Evolutionary conservation across 2,888 invertebrate species (phyloP).

Genomic region (Caenorhabditis imperialis): DNA sequence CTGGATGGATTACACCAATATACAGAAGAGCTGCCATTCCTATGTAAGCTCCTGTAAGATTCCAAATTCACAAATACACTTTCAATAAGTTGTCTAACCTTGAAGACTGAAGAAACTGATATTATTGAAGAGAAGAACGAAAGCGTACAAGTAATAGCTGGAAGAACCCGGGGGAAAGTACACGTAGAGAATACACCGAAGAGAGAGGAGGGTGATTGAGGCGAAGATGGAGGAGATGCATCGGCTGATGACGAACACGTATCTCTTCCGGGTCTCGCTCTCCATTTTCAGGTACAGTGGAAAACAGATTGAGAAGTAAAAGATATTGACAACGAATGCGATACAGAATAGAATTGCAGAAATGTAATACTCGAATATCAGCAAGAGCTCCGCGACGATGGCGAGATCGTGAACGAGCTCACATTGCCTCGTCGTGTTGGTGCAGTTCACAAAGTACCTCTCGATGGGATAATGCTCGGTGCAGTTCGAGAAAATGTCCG

Average conservation of each 20-base stretch:
- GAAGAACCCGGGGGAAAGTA: constrained; percentile 30
- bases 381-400: constrained; percentile 6
- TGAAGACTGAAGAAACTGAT: constrained; percentile 37
- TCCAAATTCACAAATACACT: not conserved
- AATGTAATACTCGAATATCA: constrained; percentile 30
- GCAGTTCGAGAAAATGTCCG: constrained; percentile 26
- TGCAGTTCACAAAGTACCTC: constrained; percentile 29
- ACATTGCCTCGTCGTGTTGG: constrained; percentile 32
- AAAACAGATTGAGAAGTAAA: constrained; percentile 21
- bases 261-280: constrained; percentile 11
- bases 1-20: constrained; percentile 32
- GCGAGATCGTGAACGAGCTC: constrained; percentile 27
- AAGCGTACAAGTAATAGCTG: constrained; percentile 25
- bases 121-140: constrained; percentile 20
- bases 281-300: constrained; percentile 14
- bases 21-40: constrained; percentile 33
- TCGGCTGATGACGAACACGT: constrained; percentile 31
- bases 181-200: constrained; percentile 30
- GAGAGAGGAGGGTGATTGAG: constrained; percentile 13
- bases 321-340: constrained; percentile 21
- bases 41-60: constrained; percentile 26
- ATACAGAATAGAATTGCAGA: constrained; percentile 19
- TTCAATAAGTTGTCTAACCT: constrained; percentile 7
- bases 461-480: constrained; percentile 31
- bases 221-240: constrained; percentile 33